Conservation (phyloP, 2,113 vertebrate genomes). For the Sitta europaea region DNA sequence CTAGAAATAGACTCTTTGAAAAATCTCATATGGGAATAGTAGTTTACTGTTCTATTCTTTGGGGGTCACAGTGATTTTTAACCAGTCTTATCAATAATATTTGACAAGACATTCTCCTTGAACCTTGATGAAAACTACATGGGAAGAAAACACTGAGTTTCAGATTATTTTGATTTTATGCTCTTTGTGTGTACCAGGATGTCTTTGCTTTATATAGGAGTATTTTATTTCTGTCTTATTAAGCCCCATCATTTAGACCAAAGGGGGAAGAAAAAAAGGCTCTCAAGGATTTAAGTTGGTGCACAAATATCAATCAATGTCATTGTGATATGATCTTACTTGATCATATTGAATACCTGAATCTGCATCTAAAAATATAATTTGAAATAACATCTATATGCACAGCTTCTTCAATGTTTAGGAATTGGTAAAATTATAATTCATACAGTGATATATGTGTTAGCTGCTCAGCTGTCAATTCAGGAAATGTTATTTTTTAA, state of each 20-base stretch:
- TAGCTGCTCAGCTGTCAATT: not conserved
- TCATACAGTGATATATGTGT: not conserved
- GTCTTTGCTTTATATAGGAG: not conserved
- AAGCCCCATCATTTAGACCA: not conserved
- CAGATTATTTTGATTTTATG: not conserved
- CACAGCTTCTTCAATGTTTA: not conserved
- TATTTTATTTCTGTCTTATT: not conserved
- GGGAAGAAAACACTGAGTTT: not conserved
- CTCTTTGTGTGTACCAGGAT: not conserved
- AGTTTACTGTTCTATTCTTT: not conserved
- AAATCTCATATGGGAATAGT: not conserved
- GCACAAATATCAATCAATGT: not conserved
- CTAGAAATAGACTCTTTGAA: not conserved
- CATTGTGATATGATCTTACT: not conserved
- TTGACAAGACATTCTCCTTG: not conserved
- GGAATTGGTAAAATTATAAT: not conserved
- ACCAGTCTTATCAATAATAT: not conserved
- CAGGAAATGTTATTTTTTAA: not conserved
- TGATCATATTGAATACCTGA: not conserved
- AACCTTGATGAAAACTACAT: conserved; percentile 7
- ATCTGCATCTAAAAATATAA: not conserved
- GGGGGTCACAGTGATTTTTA: not conserved
- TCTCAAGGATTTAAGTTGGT: not conserved
- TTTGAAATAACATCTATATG: not conserved
- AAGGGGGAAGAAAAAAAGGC: not conserved